Conservation (phyloP, 2,888 invertebrate species). For the Empis stercorea region DNA sequence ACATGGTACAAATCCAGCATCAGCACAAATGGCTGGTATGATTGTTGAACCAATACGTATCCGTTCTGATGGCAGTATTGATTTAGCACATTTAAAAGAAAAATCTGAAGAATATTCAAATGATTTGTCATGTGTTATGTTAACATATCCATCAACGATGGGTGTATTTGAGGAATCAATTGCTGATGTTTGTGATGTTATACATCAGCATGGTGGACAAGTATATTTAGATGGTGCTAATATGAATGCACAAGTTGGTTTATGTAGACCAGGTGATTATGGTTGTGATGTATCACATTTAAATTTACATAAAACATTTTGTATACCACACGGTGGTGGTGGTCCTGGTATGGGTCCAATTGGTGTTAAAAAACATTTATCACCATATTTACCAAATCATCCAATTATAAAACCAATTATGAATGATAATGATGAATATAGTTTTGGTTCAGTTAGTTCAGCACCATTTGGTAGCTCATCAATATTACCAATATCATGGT, state of each 20-base stretch:
- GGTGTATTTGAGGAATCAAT: slow-evolving; percentile 95
- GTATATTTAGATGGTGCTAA: slow-evolving; percentile 98
- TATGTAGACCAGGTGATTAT: slow-evolving; percentile 96
- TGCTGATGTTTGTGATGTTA: slow-evolving; percentile 80
- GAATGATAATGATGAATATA: slow-evolving; percentile 44
- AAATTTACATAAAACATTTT: slow-evolving; percentile 97
- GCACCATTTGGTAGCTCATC: slow-evolving; percentile 96
- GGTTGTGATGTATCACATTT: slow-evolving; percentile 98
- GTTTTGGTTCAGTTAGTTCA: slow-evolving; percentile 84
- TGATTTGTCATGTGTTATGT: slow-evolving; percentile 88
- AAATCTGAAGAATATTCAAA: slow-evolving; percentile 67
- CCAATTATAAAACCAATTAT: slow-evolving; percentile 70
- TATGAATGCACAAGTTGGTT: slow-evolving; percentile 97
- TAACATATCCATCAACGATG: slow-evolving; percentile 98
- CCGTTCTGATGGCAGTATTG: slow-evolving; percentile 76
- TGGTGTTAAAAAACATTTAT: slow-evolving; percentile 90
- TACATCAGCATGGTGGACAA: slow-evolving; percentile 90
- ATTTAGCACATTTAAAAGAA: slow-evolving; percentile 74
- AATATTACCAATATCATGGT: slow-evolving; percentile 98
- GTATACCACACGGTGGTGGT: slow-evolving; percentile 98
- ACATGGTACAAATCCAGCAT: slow-evolving; percentile 98
- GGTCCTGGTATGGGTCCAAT: slow-evolving; percentile 99
- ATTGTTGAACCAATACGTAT: slow-evolving; percentile 81
- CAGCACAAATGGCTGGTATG: slow-evolving; percentile 99
- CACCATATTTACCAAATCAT: slow-evolving; percentile 91